Base-by-base conservation (phyloP, 2,113 vertebrate genomes). In the Odontesthes bonariensis region DNA sequence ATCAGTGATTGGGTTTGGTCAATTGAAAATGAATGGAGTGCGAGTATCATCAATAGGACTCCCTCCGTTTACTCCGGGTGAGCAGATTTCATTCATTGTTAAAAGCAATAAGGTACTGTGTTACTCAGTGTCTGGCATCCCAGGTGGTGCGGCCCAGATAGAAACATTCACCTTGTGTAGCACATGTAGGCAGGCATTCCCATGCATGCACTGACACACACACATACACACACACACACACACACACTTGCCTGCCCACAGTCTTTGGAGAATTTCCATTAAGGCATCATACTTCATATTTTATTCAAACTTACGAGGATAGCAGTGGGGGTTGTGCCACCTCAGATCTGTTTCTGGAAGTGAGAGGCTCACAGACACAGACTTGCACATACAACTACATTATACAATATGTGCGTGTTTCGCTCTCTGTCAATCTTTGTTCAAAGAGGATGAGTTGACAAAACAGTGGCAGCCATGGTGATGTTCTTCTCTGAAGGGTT, bases 141-240 rank as follows among this genome's bases (percentile, higher is more conserved):
- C 81, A 57, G 55, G 62, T 80, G 85, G 54, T 5, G 11, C 75
- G 88, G 86, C 85, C 87, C 74, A 90, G 51, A 88, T 88, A 82
- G 62, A 83, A 69, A 73, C 23, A 19, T 79, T 85, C 40, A 68
- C 77, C 66, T 57, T 85, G 73, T 75, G 76, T 83, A 75, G 69
- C 74, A 16, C 73, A 64, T 1, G 38, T 47, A 55, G 38, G 57
- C 35, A 0, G n/a, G n/a, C 47, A 8, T 16, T 8, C 75, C 47
- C 60, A 59, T 52, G 31, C 59, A 62, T 62, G 35, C 22, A 32
- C 44, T 27, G 27, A 27, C 27, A 27, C 3, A 27, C 14, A 13
- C 40, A 44, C 17, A 7, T 3, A 19, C 35, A 35, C 35, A 19
- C 17, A 14, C 44, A 47, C 17, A 47, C 31, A 56, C 40, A 51